These are phyloP conservation scores for Burhinus oedicnemus DNA, from an alignment of 2,113 vertebrate species.

Conservation along the genomic window DNA sequence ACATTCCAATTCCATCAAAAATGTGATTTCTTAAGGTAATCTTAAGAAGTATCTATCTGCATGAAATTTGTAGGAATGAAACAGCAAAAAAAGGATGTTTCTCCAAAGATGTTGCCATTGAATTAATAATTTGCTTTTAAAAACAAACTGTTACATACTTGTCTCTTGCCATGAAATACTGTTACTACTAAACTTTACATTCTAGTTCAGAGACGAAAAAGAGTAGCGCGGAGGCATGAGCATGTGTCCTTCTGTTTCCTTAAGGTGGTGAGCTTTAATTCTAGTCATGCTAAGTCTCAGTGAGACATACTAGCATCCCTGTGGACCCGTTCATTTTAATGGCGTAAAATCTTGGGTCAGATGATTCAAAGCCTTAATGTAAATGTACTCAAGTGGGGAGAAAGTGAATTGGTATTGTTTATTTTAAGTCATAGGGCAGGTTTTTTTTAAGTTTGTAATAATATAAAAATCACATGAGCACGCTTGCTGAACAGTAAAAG, in stretches of 20 bases:
- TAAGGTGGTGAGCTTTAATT: constrained; percentile 78
- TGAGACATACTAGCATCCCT: constrained; percentile 40
- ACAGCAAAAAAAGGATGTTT: constrained; percentile 54
- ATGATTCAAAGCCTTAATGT: constrained; percentile 82
- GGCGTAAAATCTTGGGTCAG: constrained; percentile 72
- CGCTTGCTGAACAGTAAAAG: constrained; percentile 69
- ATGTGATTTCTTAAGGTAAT: constrained; percentile 57
- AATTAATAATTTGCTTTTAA: constrained; percentile 51
- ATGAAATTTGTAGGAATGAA: constrained; percentile 73
- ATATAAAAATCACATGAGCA: constrained; percentile 69
- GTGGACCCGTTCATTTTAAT: constrained; percentile 55
- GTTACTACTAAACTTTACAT: constrained; percentile 66
- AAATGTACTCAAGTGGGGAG: constrained; percentile 73
- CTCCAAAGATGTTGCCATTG: constrained; percentile 78
- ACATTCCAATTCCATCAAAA: constrained; percentile 70
- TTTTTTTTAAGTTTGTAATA: constrained; percentile 59
- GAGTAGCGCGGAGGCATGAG: constrained; percentile 56
- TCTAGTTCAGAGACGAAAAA: constrained; percentile 35
- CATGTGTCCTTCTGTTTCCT: constrained; percentile 70
- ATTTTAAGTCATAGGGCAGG: constrained; percentile 39
- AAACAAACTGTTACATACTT: constrained; percentile 61
- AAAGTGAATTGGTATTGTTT: constrained; percentile 52
- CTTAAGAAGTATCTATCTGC: constrained; percentile 72
- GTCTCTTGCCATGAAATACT: constrained; percentile 74
- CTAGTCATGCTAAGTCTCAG: constrained; percentile 56